A percentile compares a stretch with the other conserved stretches of the same genome.
Conservation (phyloP, 1,140 invertebrate species). For the Lineus longissimus region DNA sequence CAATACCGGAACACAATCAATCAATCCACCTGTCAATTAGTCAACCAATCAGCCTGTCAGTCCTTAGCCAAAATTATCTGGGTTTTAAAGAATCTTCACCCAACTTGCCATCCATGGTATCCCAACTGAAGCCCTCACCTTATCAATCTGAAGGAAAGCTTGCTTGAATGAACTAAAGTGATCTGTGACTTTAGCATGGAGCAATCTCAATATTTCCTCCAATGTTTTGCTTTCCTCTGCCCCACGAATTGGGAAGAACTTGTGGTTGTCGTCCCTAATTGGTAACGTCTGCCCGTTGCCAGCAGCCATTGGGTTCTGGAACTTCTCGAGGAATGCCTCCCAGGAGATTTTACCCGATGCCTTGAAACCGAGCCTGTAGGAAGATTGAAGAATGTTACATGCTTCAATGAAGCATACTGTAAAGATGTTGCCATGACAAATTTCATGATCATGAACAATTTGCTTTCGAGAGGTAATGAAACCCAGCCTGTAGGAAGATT, state of each 20-base stretch:
- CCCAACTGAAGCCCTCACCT: slow-evolving; percentile 32
- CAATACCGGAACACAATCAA: too few species aligned
- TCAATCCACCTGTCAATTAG: too few species aligned
- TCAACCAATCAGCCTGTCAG: too few species aligned
- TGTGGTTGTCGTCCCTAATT: slow-evolving; percentile 40
- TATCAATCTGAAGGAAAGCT: slow-evolving; percentile 46
- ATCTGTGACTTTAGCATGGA: slow-evolving; percentile 40
- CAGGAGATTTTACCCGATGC: slow-evolving; percentile 42
- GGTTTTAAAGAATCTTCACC: too few species aligned
- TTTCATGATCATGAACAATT: too few species aligned
- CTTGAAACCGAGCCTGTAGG: slow-evolving; percentile 40
- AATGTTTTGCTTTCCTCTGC: slow-evolving; percentile 27
- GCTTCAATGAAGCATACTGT: too few species aligned
- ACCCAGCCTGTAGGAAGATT: too few species aligned
- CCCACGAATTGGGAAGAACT: slow-evolving; percentile 48
- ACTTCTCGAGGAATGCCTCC: slow-evolving; percentile 49
- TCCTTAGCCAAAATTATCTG: too few species aligned
- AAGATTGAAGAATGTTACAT: too few species aligned
- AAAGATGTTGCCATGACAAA: neutral
- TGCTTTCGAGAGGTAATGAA: too few species aligned
- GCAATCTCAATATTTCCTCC: slow-evolving; percentile 39
- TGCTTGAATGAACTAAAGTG: slow-evolving; percentile 41
- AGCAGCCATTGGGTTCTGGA: slow-evolving; percentile 37
- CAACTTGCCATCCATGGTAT: too few species aligned
- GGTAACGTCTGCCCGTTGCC: slow-evolving; percentile 49